phyloP scores from a whole-genome alignment of 1,140 invertebrate genomes.

The Lordiphosa stackelbergi region DNA sequence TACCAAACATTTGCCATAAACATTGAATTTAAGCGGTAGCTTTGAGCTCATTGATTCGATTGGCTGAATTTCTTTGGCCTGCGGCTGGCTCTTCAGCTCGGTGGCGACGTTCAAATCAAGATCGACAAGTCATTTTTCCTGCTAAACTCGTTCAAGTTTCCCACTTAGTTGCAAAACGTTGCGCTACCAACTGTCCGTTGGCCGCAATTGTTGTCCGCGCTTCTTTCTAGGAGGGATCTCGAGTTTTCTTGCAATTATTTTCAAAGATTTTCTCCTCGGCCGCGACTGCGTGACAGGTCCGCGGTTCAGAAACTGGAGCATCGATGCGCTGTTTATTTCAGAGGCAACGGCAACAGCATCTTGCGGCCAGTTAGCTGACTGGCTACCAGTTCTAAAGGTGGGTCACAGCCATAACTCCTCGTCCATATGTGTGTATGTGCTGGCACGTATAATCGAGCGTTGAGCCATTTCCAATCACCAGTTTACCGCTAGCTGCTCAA shows the following conservation, averaged over 20 bases:
- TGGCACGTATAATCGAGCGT: constrained; percentile 33
- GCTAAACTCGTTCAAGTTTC: constrained; percentile 55
- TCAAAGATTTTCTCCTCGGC: constrained; percentile 62
- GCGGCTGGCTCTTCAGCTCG: constrained; percentile 21
- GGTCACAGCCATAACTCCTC: constrained; percentile 69
- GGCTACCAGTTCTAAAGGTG: constrained; percentile 62
- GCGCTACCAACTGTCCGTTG: constrained; percentile 23
- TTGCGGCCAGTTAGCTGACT: constrained; percentile 2
- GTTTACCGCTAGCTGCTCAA: constrained; percentile 60
- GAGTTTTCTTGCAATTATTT: constrained; percentile 71
- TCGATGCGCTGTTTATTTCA: constrained; percentile 48
- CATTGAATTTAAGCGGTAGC: neutral
- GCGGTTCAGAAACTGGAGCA: constrained; percentile 68
- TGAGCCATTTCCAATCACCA: constrained; percentile 59
- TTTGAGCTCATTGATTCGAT: constrained; percentile 39
- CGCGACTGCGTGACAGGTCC: constrained; percentile 66
- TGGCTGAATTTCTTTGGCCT: constrained; percentile 47
- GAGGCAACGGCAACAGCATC: constrained; percentile 23
- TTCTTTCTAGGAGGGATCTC: constrained; percentile 62
- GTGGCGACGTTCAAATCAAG: constrained; percentile 40
- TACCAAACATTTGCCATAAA: constrained; percentile 8
- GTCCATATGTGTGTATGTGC: constrained; percentile 17
- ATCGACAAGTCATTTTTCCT: constrained; percentile 55
- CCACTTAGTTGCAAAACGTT: constrained; percentile 6
- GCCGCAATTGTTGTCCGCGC: constrained; percentile 43